These are phyloP conservation scores for Electrona antarctica DNA, from an alignment of 2,113 vertebrate genomes.

Conservation along the genomic window DNA sequence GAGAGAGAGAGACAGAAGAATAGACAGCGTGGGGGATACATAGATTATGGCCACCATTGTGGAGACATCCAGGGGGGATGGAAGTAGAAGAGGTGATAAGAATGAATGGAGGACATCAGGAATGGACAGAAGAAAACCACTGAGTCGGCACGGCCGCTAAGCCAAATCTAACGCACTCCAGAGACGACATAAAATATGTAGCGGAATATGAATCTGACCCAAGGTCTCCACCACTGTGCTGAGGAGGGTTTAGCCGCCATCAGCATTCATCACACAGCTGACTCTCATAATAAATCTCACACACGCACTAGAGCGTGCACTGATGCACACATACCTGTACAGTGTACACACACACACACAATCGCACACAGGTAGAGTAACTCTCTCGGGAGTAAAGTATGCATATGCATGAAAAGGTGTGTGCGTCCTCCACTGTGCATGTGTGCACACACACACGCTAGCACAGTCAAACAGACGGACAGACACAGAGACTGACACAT, in stretches of 20 bases:
- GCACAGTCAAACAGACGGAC: not conserved
- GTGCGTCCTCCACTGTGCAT: not conserved
- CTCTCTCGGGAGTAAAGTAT: not conserved
- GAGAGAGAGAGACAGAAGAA: not conserved
- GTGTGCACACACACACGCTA: not conserved
- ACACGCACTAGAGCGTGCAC: not conserved
- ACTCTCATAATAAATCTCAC: conserved; percentile 36
- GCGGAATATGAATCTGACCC: conserved; percentile 2
- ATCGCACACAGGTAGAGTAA: not conserved
- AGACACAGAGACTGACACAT: not conserved
- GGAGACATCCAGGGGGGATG: too few species aligned
- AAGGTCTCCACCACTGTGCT: conserved; percentile 15
- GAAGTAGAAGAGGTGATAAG: too few species aligned
- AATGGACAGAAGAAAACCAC: not conserved
- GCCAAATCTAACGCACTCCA: conserved; percentile 40
- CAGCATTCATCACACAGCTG: conserved; percentile 53
- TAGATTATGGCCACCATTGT: too few species aligned
- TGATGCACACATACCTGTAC: not conserved
- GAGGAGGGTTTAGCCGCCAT: conserved; percentile 22
- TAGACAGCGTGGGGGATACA: conserved; percentile 2
- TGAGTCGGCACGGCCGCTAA: conserved; percentile 17
- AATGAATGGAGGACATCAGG: too few species aligned
- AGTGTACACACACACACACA: not conserved
- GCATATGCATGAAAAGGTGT: not conserved
- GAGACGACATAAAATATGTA: conserved; percentile 48